Conservation (phyloP, 2,888 invertebrate species). For the Sepioteuthis lessoniana region DNA sequence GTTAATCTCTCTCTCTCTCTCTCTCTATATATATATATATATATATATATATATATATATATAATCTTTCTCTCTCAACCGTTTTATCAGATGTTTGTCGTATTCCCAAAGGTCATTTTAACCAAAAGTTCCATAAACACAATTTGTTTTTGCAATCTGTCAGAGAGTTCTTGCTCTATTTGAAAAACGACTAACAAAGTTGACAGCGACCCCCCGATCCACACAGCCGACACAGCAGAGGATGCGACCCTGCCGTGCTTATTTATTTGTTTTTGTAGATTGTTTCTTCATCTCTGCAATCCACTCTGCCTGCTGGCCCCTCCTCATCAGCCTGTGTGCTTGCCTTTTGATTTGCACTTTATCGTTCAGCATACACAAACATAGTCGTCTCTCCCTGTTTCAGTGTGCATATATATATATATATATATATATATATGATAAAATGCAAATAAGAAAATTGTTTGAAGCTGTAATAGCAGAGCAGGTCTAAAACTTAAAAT, state of each 20-base stretch:
- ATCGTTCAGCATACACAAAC: neutral
- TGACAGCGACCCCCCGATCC: neutral
- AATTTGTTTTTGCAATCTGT: constrained; percentile 23
- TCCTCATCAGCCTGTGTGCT: neutral
- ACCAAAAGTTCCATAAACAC: neutral
- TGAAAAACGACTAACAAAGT: neutral
- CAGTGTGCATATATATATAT: no score
- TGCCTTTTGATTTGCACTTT: neutral
- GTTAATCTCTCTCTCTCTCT: no score
- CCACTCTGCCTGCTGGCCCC: neutral
- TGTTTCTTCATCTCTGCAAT: neutral
- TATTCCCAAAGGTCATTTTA: constrained; percentile 33
- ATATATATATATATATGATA: no score
- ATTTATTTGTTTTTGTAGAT: neutral
- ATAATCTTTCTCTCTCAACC: neutral
- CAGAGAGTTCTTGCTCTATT: constrained; percentile 6
- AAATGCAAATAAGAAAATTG: no score
- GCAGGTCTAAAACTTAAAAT: no score
- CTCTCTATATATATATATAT: no score
- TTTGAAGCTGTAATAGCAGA: no score
- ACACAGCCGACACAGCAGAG: neutral
- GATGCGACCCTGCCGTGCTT: neutral
- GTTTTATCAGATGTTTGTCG: neutral
- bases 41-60: neutral
- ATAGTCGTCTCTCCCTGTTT: no score